A percentile compares a stretch with the other conserved stretches of the same genome.
Conservation (phyloP, 2,888 invertebrate species). For the Nomada ruficornis region DNA sequence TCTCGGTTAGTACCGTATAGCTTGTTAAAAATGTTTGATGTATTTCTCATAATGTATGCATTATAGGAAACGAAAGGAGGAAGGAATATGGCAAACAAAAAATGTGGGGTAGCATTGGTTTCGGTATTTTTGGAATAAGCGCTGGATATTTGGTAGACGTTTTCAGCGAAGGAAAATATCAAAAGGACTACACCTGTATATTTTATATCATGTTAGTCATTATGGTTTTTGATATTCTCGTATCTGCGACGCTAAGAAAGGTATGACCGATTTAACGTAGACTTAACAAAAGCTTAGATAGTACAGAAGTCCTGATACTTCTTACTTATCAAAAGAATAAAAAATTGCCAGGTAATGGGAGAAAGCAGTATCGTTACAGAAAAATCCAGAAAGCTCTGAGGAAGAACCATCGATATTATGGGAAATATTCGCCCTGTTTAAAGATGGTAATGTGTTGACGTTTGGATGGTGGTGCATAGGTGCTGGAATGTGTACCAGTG, state of each 20-base stretch:
- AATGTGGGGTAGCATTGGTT: constrained; percentile 95
- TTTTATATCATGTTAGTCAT: constrained; percentile 91
- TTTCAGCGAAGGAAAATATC: constrained; percentile 87
- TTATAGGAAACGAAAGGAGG: constrained; percentile 88
- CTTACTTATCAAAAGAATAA: constrained; percentile 61
- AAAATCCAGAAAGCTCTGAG: constrained; percentile 66
- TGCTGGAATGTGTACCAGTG: constrained; percentile 93
- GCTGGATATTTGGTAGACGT: constrained; percentile 92
- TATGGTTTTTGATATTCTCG: constrained; percentile 88
- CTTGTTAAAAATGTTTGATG: constrained; percentile 1
- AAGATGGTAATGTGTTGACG: constrained; percentile 85
- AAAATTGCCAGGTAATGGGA: constrained; percentile 71
- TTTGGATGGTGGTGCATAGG: constrained; percentile 93
- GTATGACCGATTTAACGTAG: constrained; percentile 60
- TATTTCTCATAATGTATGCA: constrained; percentile 58
- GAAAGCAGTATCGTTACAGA: constrained; percentile 72
- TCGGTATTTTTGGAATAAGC: constrained; percentile 91
- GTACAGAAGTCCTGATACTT: constrained; percentile 55
- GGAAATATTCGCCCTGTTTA: constrained; percentile 76
- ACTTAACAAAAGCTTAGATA: constrained; percentile 11
- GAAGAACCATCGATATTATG: constrained; percentile 77
- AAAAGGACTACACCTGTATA: constrained; percentile 92
- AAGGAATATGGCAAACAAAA: constrained; percentile 93
- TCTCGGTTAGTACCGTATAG: constrained; percentile 86
- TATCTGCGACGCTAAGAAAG: constrained; percentile 87